These are phyloP conservation scores for Dorcus hopei DNA, from an alignment of 2,888 invertebrate genomes.

Conservation along the genomic window DNA sequence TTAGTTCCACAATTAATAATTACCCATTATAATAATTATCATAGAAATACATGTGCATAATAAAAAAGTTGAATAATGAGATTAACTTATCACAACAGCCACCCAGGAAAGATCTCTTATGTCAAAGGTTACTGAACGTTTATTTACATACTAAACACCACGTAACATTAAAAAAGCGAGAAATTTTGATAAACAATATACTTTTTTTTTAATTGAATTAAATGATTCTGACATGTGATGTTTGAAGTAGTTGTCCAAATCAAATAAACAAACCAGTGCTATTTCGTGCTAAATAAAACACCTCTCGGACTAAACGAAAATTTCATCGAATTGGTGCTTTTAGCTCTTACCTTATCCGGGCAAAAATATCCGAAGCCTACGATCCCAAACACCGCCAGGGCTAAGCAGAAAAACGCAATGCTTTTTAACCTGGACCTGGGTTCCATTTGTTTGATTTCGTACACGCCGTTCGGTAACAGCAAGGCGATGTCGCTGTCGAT, in stretches of 20 bases:
- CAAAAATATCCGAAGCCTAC: conserved; percentile 88
- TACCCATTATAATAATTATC: conserved; percentile 2
- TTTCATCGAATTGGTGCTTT: no score
- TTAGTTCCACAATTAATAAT: neutral
- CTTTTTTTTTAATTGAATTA: no score
- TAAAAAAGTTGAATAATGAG: neutral
- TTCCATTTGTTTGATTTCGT: conserved; percentile 84
- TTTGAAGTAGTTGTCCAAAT: no score
- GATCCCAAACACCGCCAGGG: conserved; percentile 80
- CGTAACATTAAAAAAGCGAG: no score
- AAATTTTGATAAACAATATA: no score
- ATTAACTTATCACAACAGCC: no score
- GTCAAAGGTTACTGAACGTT: no score
- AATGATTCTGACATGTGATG: no score
- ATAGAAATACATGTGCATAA: conserved; percentile 6
- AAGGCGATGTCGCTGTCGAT: conserved; percentile 76
- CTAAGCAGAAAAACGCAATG: conserved; percentile 77
- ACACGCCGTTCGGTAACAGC: conserved; percentile 72
- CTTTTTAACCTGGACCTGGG: conserved; percentile 73
- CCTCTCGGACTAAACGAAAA: no score
- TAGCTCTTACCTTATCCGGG: conserved; percentile 69
- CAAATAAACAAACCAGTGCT: neutral
- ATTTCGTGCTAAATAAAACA: neutral
- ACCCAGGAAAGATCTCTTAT: no score
- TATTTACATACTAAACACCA: no score